Evolutionary conservation across 2,113 vertebrate genomes (phyloP).

Genomic region (Eonycteris spelaea): DNA sequence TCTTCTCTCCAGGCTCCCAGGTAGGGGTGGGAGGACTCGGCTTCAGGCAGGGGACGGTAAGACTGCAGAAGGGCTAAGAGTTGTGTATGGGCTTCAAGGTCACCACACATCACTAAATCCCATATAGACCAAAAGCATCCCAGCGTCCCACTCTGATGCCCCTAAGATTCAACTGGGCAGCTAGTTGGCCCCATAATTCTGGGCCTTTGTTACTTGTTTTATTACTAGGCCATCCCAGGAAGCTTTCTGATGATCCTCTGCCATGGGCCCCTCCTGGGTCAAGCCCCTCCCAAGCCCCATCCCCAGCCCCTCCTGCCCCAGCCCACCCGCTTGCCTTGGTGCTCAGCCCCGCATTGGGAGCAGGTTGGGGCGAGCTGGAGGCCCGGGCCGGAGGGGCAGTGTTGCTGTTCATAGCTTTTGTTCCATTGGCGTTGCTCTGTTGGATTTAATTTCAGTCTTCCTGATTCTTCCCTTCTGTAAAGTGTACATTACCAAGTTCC

Average conservation of each 20-base stretch:
- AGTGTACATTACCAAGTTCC: slow-evolving; percentile 97
- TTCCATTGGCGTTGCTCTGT: slow-evolving; percentile 86
- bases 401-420: slow-evolving; percentile 91
- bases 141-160: slow-evolving; percentile 56
- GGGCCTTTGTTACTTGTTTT: slow-evolving; percentile 70
- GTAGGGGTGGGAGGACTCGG: not conserved
- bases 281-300: slow-evolving; percentile 58
- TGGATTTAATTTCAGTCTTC: slow-evolving; percentile 90
- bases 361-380: slow-evolving; percentile 78
- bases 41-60: not conserved
- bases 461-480: slow-evolving; percentile 91
- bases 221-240: slow-evolving; percentile 67
- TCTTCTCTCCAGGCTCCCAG: slow-evolving; percentile 33
- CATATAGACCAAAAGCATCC: not conserved
- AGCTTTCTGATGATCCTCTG: slow-evolving; percentile 41
- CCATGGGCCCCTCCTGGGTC: slow-evolving; percentile 38
- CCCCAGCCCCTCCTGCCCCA: slow-evolving; percentile 69
- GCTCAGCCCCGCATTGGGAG: slow-evolving; percentile 79
- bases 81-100: slow-evolving; percentile 8
- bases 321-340: slow-evolving; percentile 75
- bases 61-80: slow-evolving; percentile 60
- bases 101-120: not conserved
- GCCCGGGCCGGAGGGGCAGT: slow-evolving; percentile 82
- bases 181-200: slow-evolving; percentile 66
- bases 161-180: slow-evolving; percentile 66